Base-by-base conservation (phyloP, 2,797 vertebrate genomes). In the Bryconaethiops microstoma region DNA sequence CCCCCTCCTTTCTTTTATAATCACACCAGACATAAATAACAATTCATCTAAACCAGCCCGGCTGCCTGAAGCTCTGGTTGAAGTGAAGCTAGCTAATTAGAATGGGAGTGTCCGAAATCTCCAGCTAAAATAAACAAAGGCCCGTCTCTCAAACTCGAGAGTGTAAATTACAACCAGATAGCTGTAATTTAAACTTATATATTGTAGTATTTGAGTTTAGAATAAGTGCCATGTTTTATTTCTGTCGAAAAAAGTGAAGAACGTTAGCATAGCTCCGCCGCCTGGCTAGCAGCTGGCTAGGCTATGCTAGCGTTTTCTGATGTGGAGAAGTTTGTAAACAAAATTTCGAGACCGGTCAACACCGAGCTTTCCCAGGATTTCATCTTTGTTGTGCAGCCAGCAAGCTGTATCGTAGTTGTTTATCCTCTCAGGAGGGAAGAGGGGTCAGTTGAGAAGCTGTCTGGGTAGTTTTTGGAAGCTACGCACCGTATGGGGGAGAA, bases 231-330 rank as follows among this genome's bases (percentile, higher is more conserved):
- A 50, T 13, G 9, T 19, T 68, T 2, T 50, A 50, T 50, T 8
- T 60, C 9, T 8, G 19, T 9, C 13, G 59, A 2, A 9, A 21
- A 25, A 62, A 25, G 9, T 14, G 60, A 29, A 70, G 0, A 35
- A 50, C 35, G 48, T 5, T 48, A 71, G 55, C 12, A 45, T 45
- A 12, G 63, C 5, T 23, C 29, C 1, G 29, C 29, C 29, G 70
- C 71, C 71, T 59, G 42, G 52, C 14, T 1, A 50, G 7, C 14
- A 14, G 2, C 45, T 73, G 79, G 42, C 60, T 70, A 54, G n/a
- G 55, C 59, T 54, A 7, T 82, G 88, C 86, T 87, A 85, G 54
- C 52, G 2, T 88, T 89, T 21, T n/a, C 59, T 65, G 8, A 9
- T 67, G 55, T 17, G 29, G 59, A 14, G 2, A 59, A 55, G 1